A percentile compares a stretch with the other conserved stretches of the same genome.
These are phyloP conservation scores for Chloropsis cyanopogon DNA, from an alignment of 2,113 vertebrate genomes.

Conservation along the genomic window DNA sequence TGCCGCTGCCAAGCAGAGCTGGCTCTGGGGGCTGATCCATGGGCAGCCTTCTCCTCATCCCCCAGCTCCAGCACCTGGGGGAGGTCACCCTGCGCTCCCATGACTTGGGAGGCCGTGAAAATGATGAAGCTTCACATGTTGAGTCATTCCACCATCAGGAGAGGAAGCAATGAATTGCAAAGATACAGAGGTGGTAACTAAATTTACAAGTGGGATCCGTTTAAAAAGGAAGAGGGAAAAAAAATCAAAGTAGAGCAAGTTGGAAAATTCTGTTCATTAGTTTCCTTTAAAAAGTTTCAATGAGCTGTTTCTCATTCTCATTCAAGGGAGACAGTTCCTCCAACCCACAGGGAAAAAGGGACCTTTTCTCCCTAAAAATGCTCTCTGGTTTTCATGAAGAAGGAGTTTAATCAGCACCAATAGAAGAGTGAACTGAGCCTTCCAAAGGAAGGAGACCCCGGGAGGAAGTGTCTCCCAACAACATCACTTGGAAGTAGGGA, in stretches of 20 bases:
- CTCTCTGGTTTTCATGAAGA: not conserved
- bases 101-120: constrained; percentile 60
- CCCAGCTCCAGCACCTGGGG: constrained; percentile 10
- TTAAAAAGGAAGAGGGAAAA: constrained; percentile 19
- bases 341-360: not conserved
- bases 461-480: not conserved
- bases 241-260: constrained; percentile 64
- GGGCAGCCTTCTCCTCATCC: not conserved
- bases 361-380: not conserved
- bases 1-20: not conserved
- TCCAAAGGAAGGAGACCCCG: not conserved
- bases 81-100: constrained; percentile 21
- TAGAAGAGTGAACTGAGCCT: not conserved
- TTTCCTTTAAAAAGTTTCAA: constrained; percentile 49
- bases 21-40: not conserved
- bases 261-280: constrained; percentile 63
- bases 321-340: not conserved
- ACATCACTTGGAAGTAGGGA: not conserved
- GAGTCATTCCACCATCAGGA: constrained; percentile 64
- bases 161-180: constrained; percentile 58
- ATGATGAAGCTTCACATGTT: constrained; percentile 61
- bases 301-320: constrained; percentile 26
- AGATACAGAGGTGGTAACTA: constrained; percentile 67
- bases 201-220: constrained; percentile 64
- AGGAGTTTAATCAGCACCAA: not conserved